These are phyloP conservation scores for Drosophila punjabiensis DNA, from an alignment of 1,140 invertebrate genomes.

Conservation along the genomic window DNA sequence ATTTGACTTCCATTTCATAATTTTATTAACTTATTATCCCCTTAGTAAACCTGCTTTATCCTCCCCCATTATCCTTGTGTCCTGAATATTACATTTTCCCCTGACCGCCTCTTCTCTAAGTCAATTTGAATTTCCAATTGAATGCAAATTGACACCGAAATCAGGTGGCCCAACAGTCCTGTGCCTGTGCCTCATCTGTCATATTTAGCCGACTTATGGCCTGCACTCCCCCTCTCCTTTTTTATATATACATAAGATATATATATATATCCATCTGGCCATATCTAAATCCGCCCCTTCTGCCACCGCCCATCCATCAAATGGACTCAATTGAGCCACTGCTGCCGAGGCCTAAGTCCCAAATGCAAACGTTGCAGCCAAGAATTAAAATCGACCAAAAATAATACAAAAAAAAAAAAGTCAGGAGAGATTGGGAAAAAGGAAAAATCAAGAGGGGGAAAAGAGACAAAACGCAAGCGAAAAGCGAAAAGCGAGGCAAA, in stretches of 20 bases:
- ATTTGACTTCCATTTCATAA: background rate
- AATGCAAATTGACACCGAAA: constrained; percentile 43
- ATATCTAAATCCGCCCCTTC: constrained; percentile 27
- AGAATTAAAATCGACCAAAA: constrained; percentile 60
- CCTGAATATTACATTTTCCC: background rate
- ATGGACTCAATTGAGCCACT: constrained; percentile 24
- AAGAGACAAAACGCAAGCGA: constrained; percentile 18
- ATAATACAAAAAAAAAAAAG: constrained; percentile 4
- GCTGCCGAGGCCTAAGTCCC: constrained; percentile 48
- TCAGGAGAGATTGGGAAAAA: background rate
- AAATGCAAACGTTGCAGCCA: constrained; percentile 76
- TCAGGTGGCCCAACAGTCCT: constrained; percentile 15
- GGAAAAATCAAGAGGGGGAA: constrained; percentile 4
- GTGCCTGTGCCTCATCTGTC: constrained; percentile 39
- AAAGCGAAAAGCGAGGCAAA: constrained; percentile 41
- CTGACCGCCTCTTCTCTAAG: constrained; percentile 9
- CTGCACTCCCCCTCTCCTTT: background rate
- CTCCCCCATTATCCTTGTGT: background rate
- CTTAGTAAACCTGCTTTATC: background rate
- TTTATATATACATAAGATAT: background rate
- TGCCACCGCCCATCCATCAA: constrained; percentile 65
- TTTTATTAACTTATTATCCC: background rate
- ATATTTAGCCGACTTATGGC: constrained; percentile 46
- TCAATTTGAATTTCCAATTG: constrained; percentile 42
- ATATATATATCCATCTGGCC: constrained; percentile 10